A percentile compares a stretch with the other conserved stretches of the same genome.
These are phyloP conservation scores for Apoderus coryli DNA, from an alignment of 2,888 invertebrate species.

Conservation along the genomic window DNA sequence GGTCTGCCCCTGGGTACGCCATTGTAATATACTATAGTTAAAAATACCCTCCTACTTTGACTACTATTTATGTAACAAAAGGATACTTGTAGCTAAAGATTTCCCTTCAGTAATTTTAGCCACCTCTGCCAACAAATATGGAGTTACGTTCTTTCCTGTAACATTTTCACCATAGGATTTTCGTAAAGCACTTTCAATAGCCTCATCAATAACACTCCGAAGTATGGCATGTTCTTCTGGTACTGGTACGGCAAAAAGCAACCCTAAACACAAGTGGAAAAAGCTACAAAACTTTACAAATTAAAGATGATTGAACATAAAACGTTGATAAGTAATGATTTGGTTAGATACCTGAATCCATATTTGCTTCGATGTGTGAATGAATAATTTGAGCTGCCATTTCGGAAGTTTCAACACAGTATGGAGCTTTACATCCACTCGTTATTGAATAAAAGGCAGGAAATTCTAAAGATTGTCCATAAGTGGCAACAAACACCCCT, in stretches of 20 bases:
- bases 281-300: background rate
- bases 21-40: too few relatives aligned
- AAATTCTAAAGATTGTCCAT: slow-evolving; percentile 56
- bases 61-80: too few relatives aligned
- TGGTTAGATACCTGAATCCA: slow-evolving; percentile 42
- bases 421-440: slow-evolving; percentile 61
- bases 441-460: slow-evolving; percentile 85
- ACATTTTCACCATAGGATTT: slow-evolving; percentile 46
- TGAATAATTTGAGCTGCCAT: slow-evolving; percentile 64
- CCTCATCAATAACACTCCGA: slow-evolving; percentile 45
- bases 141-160: slow-evolving; percentile 80
- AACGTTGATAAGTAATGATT: background rate
- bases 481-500: slow-evolving; percentile 80
- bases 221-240: slow-evolving; percentile 55
- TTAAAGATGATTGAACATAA: background rate
- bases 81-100: slow-evolving; percentile 76
- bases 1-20: too few relatives aligned
- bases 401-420: slow-evolving; percentile 42
- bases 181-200: slow-evolving; percentile 53
- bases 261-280: slow-evolving; percentile 20
- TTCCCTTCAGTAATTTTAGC: slow-evolving; percentile 65
- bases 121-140: slow-evolving; percentile 71
- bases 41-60: too few relatives aligned
- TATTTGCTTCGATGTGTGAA: slow-evolving; percentile 34
- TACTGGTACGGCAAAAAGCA: slow-evolving; percentile 83